Evolutionary conservation across 1,140 invertebrate genomes (phyloP), one percentile per base, ranked within the genome.

Genomic region (Rhopalosiphum padi): DNA sequence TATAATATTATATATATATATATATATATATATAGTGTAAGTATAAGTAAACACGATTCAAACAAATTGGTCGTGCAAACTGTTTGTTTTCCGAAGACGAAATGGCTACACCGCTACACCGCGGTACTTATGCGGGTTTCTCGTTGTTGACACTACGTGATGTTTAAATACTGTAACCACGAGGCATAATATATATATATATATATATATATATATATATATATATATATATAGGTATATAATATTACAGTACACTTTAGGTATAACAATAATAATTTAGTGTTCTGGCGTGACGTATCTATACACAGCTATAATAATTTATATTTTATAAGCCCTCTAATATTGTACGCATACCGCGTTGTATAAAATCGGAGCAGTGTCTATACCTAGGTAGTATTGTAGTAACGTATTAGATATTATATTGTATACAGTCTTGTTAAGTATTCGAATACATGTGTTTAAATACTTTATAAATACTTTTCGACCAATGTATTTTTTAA

Each of bases 91-190:
- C 86, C 46, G 18, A 87, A 48, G 46, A 87, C 46, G 30, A 87
- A 87, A 87, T 48, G 30, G 37, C 86, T 87, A 87, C 11, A n/a
- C 30, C 46, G 37, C 86, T 87, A 87, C 11, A n/a, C 30, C 46
- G 5, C 30, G 30, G 30, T 87, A 48, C 43, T 46, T 43, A 87
- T 4, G 46, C 7, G 43, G 30, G 83, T 43, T 85, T 43, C 23
- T 41, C 37, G n/a, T 30, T 87, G 46, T 87, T 87, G 86, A 87
- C 86, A 87, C 86, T 48, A 83, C 77, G 77, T 37, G 77, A 83
- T 83, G 77, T 83, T 83, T 83, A 83, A 83, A 83, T 37, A 37
- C 77, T 35, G 6, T 22, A 83, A 83, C 30, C 83, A 15, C 22
- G 37, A 41, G 37, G 37, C 83, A 11, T 41, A n/a, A 77, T 68